phyloP scores from a whole-genome alignment of 2,888 invertebrate genomes.

The Lucinisca nassula region DNA sequence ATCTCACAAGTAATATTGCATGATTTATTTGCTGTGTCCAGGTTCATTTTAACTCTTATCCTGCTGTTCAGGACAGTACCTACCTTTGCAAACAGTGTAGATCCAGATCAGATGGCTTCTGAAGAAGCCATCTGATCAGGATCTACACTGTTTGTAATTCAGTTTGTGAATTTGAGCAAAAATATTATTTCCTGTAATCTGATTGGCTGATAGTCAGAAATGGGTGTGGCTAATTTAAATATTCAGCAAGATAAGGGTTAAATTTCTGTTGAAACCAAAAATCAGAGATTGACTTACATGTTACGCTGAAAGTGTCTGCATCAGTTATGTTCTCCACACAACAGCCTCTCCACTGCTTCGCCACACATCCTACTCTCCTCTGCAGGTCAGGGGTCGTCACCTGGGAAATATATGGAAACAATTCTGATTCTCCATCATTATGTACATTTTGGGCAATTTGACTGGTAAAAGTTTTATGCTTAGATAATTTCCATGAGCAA shows the following conservation, averaged over 20 bases:
- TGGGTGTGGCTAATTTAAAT: not conserved
- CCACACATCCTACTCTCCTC: slow-evolving; percentile 58
- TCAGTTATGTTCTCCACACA: slow-evolving; percentile 58
- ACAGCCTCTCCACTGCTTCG: slow-evolving; percentile 68
- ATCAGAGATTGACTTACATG: slow-evolving; percentile 52
- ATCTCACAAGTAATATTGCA: too few relatives aligned
- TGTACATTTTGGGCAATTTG: too few relatives aligned
- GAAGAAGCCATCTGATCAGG: too few relatives aligned
- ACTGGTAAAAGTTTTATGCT: too few relatives aligned
- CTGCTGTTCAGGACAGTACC: too few relatives aligned
- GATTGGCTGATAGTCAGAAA: not conserved
- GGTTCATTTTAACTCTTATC: too few relatives aligned
- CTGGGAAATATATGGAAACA: slow-evolving; percentile 37
- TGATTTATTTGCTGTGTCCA: too few relatives aligned
- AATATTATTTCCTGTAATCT: not conserved
- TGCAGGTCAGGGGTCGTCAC: slow-evolving; percentile 57
- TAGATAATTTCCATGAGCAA: too few relatives aligned
- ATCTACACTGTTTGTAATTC: not conserved
- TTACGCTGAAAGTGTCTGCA: slow-evolving; percentile 59
- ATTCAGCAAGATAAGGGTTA: not conserved
- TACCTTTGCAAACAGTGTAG: too few relatives aligned
- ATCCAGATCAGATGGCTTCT: not conserved
- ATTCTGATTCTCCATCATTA: too few relatives aligned
- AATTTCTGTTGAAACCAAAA: not conserved
- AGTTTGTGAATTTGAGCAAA: not conserved